Evolutionary conservation across 2,113 vertebrate species (phyloP).

Genomic region (Microtus ochrogaster): DNA sequence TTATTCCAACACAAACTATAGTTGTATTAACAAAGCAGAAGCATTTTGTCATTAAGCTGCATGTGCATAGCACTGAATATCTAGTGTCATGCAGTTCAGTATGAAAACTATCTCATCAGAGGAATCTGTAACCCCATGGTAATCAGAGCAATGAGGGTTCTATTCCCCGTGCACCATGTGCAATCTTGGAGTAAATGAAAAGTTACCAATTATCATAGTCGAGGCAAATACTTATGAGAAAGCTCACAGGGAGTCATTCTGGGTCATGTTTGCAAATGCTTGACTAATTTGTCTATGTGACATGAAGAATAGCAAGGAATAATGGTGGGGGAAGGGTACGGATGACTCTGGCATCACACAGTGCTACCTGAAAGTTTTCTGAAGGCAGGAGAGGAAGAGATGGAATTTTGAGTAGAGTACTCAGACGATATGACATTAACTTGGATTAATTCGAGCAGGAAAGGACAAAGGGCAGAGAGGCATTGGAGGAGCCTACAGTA

Average conservation of each 20-base stretch:
- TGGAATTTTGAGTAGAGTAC: neutral
- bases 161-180: neutral
- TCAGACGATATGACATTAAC: neutral
- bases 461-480: neutral
- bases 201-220: neutral
- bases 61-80: neutral
- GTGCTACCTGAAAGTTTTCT: neutral
- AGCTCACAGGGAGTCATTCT: neutral
- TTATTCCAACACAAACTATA: neutral
- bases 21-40: neutral
- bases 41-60: neutral
- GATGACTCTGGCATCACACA: neutral
- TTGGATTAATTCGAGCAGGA: slow-evolving; percentile 17
- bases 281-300: neutral
- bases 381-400: neutral
- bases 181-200: neutral
- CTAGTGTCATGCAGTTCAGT: neutral
- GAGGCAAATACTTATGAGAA: slow-evolving; percentile 5
- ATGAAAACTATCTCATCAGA: neutral
- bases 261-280: neutral
- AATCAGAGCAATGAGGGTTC: neutral
- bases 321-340: neutral
- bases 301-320: neutral
- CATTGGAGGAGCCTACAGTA: neutral
- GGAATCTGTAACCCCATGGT: neutral